These are phyloP conservation scores for Phrynocephalus vlangalii DNA, from an alignment of 2,797 vertebrate genomes.

Conservation along the genomic window DNA sequence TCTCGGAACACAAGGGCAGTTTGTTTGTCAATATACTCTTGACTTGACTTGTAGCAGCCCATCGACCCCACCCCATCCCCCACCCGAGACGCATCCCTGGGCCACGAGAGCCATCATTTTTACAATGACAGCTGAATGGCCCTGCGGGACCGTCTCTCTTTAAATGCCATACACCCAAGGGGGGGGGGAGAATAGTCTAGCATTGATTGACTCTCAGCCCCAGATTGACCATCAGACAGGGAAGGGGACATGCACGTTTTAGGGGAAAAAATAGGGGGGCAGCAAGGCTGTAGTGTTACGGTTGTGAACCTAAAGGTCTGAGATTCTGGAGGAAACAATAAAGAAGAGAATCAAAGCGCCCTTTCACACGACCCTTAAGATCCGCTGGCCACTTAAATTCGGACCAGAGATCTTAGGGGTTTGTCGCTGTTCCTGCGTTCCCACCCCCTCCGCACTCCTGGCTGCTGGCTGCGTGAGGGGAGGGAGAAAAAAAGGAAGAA, in stretches of 20 bases:
- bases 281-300: not conserved
- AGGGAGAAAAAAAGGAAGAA: too few species aligned
- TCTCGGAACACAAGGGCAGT: too few species aligned
- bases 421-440: too few species aligned
- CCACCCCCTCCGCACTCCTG: too few species aligned
- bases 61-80: too few species aligned
- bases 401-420: too few species aligned
- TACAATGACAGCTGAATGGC: slow-evolving; percentile 9
- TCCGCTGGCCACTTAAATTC: too few species aligned
- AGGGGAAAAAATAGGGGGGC: not conserved
- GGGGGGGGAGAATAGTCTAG: slow-evolving; percentile 22
- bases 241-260: not conserved
- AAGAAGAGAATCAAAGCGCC: not conserved
- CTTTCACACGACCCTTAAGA: too few species aligned
- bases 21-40: not conserved
- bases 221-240: not conserved
- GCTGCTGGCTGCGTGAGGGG: too few species aligned
- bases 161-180: not conserved
- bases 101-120: slow-evolving; percentile 16
- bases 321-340: not conserved
- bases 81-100: slow-evolving; percentile 11
- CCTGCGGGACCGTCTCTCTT: not conserved
- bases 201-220: slow-evolving; percentile 4
- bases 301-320: not conserved
- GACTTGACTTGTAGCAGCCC: not conserved